Conservation (phyloP, 2,797 vertebrate genomes). For the Vultur gryphus region DNA sequence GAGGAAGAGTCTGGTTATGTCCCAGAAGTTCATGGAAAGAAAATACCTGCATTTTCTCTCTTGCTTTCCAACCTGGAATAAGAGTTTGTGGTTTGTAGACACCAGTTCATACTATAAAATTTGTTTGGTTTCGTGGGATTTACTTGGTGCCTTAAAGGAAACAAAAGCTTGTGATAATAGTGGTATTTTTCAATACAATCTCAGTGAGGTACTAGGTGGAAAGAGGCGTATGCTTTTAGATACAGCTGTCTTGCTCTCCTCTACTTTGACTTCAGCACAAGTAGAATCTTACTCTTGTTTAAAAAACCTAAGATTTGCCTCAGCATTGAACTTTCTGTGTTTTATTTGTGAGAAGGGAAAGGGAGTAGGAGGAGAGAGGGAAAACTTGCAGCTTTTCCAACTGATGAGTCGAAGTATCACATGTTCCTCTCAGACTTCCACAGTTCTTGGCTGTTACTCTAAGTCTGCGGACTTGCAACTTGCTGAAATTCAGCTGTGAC, state of each 20-base stretch:
- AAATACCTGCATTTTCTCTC: not conserved
- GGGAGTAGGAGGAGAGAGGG: not conserved
- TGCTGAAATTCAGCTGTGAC: not conserved
- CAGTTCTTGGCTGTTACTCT: not conserved
- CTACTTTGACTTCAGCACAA: not conserved
- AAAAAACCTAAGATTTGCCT: not conserved
- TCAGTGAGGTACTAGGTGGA: not conserved
- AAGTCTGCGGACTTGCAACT: not conserved
- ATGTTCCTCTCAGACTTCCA: not conserved
- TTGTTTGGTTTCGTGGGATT: not conserved
- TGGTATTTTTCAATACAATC: not conserved
- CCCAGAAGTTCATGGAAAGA: not conserved
- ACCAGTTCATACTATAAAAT: not conserved
- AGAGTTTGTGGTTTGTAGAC: not conserved
- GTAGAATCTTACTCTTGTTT: not conserved
- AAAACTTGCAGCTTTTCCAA: not conserved
- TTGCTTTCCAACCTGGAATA: not conserved
- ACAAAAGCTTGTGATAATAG: not conserved
- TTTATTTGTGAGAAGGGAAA: not conserved
- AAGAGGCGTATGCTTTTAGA: not conserved
- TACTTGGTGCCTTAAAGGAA: not conserved
- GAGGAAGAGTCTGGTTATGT: not conserved
- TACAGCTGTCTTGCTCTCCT: not conserved
- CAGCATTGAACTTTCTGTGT: not conserved
- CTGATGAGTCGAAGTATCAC: not conserved